A percentile compares a stretch with the other conserved stretches of the same genome.
Conservation (phyloP, 2,888 invertebrate species). For the Ceratothoa steindachneri region DNA sequence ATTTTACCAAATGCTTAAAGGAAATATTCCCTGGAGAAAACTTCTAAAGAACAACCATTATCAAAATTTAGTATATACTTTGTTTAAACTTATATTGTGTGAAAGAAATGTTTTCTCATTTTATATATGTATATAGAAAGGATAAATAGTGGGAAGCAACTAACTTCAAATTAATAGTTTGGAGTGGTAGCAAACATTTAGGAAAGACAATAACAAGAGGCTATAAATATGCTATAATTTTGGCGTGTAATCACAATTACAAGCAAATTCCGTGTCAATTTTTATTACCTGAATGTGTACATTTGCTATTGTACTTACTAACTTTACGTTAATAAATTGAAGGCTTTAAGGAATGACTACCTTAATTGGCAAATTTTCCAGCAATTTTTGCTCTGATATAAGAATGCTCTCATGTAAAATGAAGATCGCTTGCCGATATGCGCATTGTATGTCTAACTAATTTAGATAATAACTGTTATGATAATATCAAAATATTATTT, state of each 20-base stretch:
- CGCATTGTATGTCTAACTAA: background rate
- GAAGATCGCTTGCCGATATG: no score
- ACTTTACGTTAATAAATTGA: no score
- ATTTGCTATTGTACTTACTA: no score
- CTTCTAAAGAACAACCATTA: background rate
- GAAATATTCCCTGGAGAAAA: slow-evolving; percentile 7
- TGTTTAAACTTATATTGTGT: background rate
- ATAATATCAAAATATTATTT: background rate
- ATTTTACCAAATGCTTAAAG: slow-evolving; percentile 13
- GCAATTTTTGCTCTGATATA: no score
- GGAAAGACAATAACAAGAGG: background rate
- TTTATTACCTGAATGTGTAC: no score
- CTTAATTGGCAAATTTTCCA: no score
- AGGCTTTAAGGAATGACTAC: no score
- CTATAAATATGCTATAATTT: background rate
- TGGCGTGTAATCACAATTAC: no score
- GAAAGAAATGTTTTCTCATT: background rate
- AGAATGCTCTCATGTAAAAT: no score
- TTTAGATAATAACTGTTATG: background rate
- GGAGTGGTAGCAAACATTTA: background rate
- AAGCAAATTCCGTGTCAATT: no score
- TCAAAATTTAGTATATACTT: background rate
- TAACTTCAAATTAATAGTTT: background rate
- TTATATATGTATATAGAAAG: background rate
- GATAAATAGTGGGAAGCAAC: background rate